Evolutionary conservation across 1,140 invertebrate species (phyloP).

Genomic region (Conus ventricosus): DNA sequence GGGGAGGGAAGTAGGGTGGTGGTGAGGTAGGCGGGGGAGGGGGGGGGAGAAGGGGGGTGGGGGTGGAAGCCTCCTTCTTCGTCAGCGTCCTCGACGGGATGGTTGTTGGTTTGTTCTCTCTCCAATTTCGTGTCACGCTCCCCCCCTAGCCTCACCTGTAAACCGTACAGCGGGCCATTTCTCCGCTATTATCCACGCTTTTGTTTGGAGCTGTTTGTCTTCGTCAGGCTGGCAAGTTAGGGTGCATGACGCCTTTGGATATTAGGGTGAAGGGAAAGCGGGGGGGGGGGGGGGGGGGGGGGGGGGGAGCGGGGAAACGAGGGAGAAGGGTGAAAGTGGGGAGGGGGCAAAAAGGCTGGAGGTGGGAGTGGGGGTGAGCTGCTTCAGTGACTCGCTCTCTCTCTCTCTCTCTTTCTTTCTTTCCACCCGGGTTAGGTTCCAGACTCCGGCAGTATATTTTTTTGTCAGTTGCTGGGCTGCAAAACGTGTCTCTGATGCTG

Average conservation of each 20-base stretch:
- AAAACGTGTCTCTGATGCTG: too few relatives aligned
- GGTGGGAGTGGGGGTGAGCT: not conserved
- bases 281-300: not conserved
- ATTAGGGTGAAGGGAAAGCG: not conserved
- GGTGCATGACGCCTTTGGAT: conserved; percentile 6
- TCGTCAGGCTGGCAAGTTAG: not conserved
- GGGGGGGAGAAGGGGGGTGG: not conserved
- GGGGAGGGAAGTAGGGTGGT: not conserved
- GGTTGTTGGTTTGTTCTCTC: conserved; percentile 18
- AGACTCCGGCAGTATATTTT: too few relatives aligned
- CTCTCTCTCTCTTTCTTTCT: too few relatives aligned
- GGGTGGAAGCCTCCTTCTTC: not conserved
- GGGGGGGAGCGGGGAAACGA: too few relatives aligned
- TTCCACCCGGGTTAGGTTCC: too few relatives aligned
- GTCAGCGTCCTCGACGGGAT: not conserved
- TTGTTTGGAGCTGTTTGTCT: conserved; percentile 38
- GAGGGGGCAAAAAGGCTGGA: not conserved
- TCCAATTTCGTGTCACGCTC: conserved; percentile 21
- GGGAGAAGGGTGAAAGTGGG: not conserved
- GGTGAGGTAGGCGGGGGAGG: not conserved
- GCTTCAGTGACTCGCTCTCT: too few relatives aligned
- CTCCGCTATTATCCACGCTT: conserved; percentile 24
- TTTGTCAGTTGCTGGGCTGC: too few relatives aligned
- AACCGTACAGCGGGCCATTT: not conserved
- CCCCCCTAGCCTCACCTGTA: conserved; percentile 5